A percentile compares a stretch with the other conserved stretches of the same genome.
Conservation (phyloP, 2,888 invertebrate genomes). For the Pinctada fucata region DNA sequence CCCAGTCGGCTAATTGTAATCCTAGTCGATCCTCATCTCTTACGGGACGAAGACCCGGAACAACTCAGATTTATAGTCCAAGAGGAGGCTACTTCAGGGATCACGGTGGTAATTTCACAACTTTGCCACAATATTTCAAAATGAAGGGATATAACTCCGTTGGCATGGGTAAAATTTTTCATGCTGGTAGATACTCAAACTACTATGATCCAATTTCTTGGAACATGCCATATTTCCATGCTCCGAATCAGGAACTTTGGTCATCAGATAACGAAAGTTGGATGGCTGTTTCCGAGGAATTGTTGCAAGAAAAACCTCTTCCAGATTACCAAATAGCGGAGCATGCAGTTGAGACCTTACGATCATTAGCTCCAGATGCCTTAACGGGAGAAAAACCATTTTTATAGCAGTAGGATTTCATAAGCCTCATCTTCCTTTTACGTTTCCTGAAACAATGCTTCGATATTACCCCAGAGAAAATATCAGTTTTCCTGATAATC, state of each 20-base stretch:
- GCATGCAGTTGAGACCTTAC: conserved; percentile 82
- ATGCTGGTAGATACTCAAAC: conserved; percentile 36
- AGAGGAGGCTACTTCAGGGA: conserved; percentile 46
- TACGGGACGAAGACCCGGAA: conserved; percentile 56
- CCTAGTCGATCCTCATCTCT: conserved; percentile 81
- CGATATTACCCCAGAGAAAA: conserved; percentile 78
- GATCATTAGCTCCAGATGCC: conserved; percentile 53
- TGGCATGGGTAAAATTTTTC: conserved; percentile 57
- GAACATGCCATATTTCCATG: conserved; percentile 53
- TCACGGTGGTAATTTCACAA: conserved; percentile 53
- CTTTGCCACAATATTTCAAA: conserved; percentile 55
- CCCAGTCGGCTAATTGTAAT: conserved; percentile 91
- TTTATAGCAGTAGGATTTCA: conserved; percentile 91
- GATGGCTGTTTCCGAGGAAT: conserved; percentile 49
- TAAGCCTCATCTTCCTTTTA: conserved; percentile 93
- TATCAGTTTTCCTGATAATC: conserved; percentile 53
- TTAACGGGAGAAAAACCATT: conserved; percentile 79
- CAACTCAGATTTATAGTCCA: conserved; percentile 51
- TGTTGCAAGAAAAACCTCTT: conserved; percentile 80
- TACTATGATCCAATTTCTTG: conserved; percentile 60
- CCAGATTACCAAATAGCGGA: conserved; percentile 87
- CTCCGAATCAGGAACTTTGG: conserved; percentile 16
- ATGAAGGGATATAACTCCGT: conserved; percentile 44
- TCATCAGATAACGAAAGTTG: conserved; percentile 41
- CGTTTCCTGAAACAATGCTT: conserved; percentile 86